phyloP scores from a whole-genome alignment of 2,797 vertebrate genomes.

The Helarctos malayanus region DNA sequence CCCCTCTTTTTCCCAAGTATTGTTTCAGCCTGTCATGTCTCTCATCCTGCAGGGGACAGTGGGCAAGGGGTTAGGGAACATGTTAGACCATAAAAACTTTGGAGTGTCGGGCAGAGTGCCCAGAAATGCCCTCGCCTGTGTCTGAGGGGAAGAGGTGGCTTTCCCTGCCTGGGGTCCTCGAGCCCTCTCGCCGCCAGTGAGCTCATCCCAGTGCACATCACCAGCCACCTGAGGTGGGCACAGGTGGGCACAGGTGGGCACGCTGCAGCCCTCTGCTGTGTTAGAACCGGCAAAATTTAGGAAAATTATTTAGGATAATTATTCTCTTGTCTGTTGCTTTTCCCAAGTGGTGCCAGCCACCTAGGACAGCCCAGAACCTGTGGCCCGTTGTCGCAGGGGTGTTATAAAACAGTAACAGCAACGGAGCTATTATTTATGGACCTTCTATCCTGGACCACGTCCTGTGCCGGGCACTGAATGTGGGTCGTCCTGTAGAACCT shows the following conservation, averaged over 20 bases:
- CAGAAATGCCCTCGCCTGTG: fast-evolving
- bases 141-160: too few relatives aligned
- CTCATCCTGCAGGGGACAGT: fast-evolving
- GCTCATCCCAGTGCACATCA: fast-evolving
- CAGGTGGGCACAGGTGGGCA: fast-evolving
- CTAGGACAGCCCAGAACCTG: background rate
- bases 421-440: fast-evolving
- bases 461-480: fast-evolving
- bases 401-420: fast-evolving
- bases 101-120: fast-evolving
- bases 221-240: fast-evolving
- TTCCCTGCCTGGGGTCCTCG: fast-evolving
- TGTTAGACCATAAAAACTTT: fast-evolving
- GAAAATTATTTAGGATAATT: background rate
- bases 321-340: fast-evolving
- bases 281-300: background rate
- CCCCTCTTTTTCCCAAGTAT: background rate
- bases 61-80: too few relatives aligned
- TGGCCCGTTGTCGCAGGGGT: fast-evolving
- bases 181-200: fast-evolving
- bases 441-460: background rate
- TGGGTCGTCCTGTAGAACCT: background rate
- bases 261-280: fast-evolving
- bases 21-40: fast-evolving
- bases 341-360: background rate